Conservation (phyloP, 2,113 vertebrate species). For the Coracopsis vasa region DNA sequence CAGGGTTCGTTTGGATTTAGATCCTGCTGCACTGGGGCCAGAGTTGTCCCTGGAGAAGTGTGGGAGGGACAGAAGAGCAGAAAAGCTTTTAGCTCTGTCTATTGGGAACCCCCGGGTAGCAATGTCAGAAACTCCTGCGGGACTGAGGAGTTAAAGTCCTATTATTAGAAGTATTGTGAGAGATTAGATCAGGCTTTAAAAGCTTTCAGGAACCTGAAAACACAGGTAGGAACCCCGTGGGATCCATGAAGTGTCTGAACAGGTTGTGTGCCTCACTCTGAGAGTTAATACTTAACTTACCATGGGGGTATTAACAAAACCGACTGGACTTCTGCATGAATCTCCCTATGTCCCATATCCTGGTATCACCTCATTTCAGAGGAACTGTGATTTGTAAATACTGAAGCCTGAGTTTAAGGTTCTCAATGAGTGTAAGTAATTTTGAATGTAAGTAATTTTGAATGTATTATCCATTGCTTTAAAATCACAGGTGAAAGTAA, state of each 20-base stretch:
- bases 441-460: not conserved
- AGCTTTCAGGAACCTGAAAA: constrained; percentile 36
- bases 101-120: constrained; percentile 8
- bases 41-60: constrained; percentile 4
- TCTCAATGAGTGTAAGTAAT: not conserved
- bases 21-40: not conserved
- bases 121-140: constrained; percentile 6
- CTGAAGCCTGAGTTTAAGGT: not conserved
- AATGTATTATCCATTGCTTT: not conserved
- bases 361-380: not conserved
- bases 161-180: constrained; percentile 27
- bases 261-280: not conserved
- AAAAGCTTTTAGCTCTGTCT: constrained; percentile 29
- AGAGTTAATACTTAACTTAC: not conserved
- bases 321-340: not conserved
- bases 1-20: not conserved
- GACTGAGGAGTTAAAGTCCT: not conserved
- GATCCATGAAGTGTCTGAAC: not conserved
- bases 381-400: not conserved
- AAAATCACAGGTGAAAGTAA: not conserved
- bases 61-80: constrained; percentile 4
- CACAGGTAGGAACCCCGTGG: not conserved
- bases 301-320: not conserved
- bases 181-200: constrained; percentile 30
- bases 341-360: not conserved